Conservation (phyloP, 2,113 vertebrate genomes). For the Dasyurus viverrinus region DNA sequence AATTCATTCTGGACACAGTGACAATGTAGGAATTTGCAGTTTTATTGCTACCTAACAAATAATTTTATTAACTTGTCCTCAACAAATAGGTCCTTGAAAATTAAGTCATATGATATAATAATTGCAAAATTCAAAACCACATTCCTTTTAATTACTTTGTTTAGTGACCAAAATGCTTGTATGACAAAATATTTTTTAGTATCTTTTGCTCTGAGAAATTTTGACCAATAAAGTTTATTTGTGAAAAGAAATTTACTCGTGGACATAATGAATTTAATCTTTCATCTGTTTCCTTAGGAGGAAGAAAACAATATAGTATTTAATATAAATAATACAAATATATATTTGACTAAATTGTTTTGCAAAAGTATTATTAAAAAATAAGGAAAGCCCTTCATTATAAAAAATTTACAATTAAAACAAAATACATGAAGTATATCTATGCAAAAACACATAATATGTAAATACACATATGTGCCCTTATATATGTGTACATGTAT, state of each 20-base stretch:
- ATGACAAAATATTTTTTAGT: constrained; percentile 36
- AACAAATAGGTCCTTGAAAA: constrained; percentile 71
- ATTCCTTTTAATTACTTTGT: constrained; percentile 61
- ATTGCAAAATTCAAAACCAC: constrained; percentile 63
- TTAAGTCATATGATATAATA: constrained; percentile 69
- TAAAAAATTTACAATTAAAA: constrained; percentile 43
- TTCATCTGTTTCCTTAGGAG: constrained; percentile 56
- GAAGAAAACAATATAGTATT: constrained; percentile 38
- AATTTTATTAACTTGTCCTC: constrained; percentile 76
- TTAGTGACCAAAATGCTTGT: constrained; percentile 71
- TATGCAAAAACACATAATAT: no score
- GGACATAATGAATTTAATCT: constrained; percentile 40
- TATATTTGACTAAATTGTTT: neutral
- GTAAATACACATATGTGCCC: no score
- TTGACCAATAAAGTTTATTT: constrained; percentile 18
- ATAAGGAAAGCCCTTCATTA: constrained; percentile 31
- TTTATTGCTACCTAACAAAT: constrained; percentile 72
- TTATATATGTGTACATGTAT: no score
- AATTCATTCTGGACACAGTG: constrained; percentile 57
- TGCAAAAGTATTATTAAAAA: neutral
- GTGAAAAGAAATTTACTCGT: constrained; percentile 31
- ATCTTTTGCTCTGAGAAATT: neutral
- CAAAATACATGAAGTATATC: neutral
- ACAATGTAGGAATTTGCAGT: constrained; percentile 57
- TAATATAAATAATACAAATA: neutral